Evolutionary conservation across 2,797 vertebrate species (phyloP).

Genomic region (Centroberyx gerrardi): DNA sequence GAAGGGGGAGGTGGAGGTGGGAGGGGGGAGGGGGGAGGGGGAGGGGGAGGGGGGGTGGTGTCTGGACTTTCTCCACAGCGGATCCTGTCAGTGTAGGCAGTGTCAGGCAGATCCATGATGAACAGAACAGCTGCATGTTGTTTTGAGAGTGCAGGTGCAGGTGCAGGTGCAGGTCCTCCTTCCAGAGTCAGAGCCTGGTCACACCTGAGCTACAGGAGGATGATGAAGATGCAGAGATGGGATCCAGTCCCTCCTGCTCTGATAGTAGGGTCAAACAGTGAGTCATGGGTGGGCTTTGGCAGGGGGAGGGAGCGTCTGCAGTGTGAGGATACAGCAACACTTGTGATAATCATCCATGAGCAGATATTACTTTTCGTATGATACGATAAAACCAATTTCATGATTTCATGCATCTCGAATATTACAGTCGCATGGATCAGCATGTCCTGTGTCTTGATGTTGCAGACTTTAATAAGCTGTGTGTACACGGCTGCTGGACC

Average conservation of each 20-base stretch:
- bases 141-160: slow-evolving; percentile 41
- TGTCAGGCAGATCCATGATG: slow-evolving; percentile 27
- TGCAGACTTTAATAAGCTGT: slow-evolving; percentile 36
- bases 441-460: slow-evolving; percentile 47
- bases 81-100: slow-evolving; percentile 14
- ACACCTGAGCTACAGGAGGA: slow-evolving; percentile 34
- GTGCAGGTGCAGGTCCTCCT: slow-evolving; percentile 8
- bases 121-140: slow-evolving; percentile 30
- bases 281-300: slow-evolving; percentile 7
- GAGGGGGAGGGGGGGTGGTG: neutral
- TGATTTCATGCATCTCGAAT: slow-evolving; percentile 22
- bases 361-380: neutral
- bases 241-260: slow-evolving; percentile 1
- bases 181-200: slow-evolving; percentile 19
- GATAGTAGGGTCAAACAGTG: slow-evolving; percentile 29
- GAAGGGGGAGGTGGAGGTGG: neutral
- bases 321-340: slow-evolving; percentile 1
- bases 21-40: neutral
- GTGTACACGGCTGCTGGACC: slow-evolving; percentile 9
- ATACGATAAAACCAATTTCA: slow-evolving; percentile 9
- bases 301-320: neutral
- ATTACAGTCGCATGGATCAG: slow-evolving; percentile 38
- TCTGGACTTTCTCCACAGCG: slow-evolving; percentile 18
- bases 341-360: neutral
- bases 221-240: slow-evolving; percentile 22